Conservation (phyloP, 1,140 invertebrate genomes). For the Cotesia typhae region DNA sequence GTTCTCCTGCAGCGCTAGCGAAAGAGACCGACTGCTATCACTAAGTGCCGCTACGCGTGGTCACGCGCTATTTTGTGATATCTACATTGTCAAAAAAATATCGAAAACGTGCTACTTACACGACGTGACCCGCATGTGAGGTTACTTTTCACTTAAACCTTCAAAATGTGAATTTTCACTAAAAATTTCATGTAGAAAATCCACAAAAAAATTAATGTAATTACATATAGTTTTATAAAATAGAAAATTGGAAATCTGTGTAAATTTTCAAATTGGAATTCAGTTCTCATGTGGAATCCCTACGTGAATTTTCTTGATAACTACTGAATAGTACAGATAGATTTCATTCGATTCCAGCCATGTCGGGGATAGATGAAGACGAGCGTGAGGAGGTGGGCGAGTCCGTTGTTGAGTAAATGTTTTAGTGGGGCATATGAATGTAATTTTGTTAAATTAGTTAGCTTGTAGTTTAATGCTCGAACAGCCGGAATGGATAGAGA, state of each 20-base stretch:
- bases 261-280: no score
- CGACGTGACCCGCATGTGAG: slow-evolving; percentile 32
- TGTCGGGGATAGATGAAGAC: no score
- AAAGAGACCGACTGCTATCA: background rate
- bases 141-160: slow-evolving; percentile 6
- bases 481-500: slow-evolving; percentile 26
- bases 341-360: no score
- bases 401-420: slow-evolving; percentile 29
- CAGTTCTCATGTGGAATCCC: no score
- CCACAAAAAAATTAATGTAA: no score
- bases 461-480: slow-evolving; percentile 23
- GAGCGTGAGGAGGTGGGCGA: background rate
- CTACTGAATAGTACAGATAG: no score
- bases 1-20: no score
- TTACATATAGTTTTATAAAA: no score
- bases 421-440: slow-evolving; percentile 36
- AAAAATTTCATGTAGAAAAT: slow-evolving; percentile 23
- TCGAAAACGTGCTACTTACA: slow-evolving; percentile 37
- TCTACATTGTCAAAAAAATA: slow-evolving; percentile 40
- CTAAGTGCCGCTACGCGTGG: slow-evolving; percentile 10
- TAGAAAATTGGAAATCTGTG: no score
- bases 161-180: slow-evolving; percentile 11
- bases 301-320: no score
- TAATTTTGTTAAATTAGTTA: slow-evolving; percentile 30
- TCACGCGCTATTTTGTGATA: slow-evolving; percentile 29